These are phyloP conservation scores for Drosophila navojoa DNA, from an alignment of 1,140 invertebrate species.

Conservation along the genomic window DNA sequence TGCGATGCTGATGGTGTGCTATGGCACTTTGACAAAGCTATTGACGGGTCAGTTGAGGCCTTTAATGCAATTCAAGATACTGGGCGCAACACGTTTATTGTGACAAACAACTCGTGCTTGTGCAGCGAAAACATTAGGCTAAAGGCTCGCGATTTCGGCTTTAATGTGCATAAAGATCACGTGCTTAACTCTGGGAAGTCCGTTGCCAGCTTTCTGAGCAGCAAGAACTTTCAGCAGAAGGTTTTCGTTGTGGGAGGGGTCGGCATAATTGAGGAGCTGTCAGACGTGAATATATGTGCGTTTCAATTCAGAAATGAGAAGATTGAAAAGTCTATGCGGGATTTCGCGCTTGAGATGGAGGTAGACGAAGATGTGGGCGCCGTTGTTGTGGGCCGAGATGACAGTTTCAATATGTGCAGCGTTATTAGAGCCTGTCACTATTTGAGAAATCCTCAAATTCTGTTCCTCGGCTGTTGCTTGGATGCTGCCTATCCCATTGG, in stretches of 20 bases:
- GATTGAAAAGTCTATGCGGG: conserved; percentile 3
- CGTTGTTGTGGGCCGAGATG: conserved; percentile 55
- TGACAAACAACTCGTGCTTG: conserved; percentile 46
- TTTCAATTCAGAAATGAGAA: neutral
- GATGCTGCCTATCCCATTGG: conserved; percentile 54
- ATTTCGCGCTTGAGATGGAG: conserved; percentile 32
- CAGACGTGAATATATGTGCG: conserved; percentile 13
- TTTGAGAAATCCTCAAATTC: conserved; percentile 21
- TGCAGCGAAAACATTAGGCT: neutral
- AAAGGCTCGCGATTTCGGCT: conserved; percentile 41
- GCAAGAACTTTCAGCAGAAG: conserved; percentile 52
- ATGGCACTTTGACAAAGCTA: conserved; percentile 41
- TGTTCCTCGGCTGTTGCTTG: conserved; percentile 56
- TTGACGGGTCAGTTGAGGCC: conserved; percentile 37
- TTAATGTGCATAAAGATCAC: neutral
- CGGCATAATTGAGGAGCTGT: conserved; percentile 41
- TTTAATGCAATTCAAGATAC: conserved; percentile 36
- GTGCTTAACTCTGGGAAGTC: conserved; percentile 29
- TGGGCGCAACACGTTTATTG: conserved; percentile 37
- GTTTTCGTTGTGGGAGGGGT: conserved; percentile 54
- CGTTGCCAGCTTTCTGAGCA: conserved; percentile 36
- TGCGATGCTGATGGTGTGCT: conserved; percentile 67
- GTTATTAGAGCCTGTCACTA: conserved; percentile 42
- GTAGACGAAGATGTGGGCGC: conserved; percentile 58
- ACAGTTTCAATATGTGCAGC: conserved; percentile 47